These are phyloP conservation scores for Drosophila dives DNA, from an alignment of 2,888 invertebrate genomes.

Conservation along the genomic window DNA sequence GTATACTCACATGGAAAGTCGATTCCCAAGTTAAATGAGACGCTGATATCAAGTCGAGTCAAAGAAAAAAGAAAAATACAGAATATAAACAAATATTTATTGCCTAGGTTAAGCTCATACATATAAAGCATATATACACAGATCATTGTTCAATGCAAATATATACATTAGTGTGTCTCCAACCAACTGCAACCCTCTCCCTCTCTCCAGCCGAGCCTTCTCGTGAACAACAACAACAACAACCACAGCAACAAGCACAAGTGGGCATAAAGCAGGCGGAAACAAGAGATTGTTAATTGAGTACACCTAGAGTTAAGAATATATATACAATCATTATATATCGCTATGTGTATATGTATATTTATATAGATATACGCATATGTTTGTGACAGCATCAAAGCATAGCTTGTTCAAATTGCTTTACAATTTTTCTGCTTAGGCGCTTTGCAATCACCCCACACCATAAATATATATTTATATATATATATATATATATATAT, in stretches of 20 bases:
- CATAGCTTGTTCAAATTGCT: constrained; percentile 62
- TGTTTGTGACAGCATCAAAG: constrained; percentile 42
- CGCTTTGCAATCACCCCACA: constrained; percentile 49
- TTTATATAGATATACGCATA: constrained; percentile 2
- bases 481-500: constrained; percentile 3
- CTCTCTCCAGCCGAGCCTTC: not conserved
- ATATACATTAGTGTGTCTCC: constrained; percentile 6
- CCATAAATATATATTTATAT: constrained; percentile 1
- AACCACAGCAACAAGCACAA: constrained; percentile 40
- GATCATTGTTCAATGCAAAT: constrained; percentile 12
- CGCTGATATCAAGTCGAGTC: constrained; percentile 47
- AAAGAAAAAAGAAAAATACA: constrained; percentile 4
- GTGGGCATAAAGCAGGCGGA: constrained; percentile 31
- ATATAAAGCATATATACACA: constrained; percentile 32
- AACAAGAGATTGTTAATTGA: constrained; percentile 19
- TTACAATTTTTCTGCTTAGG: constrained; percentile 50
- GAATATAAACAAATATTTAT: constrained; percentile 61
- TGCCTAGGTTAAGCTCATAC: constrained; percentile 69
- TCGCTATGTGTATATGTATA: constrained; percentile 2
- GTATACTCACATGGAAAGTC: constrained; percentile 38
- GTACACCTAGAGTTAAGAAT: constrained; percentile 27
- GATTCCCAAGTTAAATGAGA: constrained; percentile 32
- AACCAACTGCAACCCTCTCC: constrained; percentile 11
- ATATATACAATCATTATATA: constrained; percentile 3
- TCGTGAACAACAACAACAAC: not conserved